Evolutionary conservation across 2,888 invertebrate genomes (phyloP), one percentile per base, ranked within the genome.

Genomic region (Orthosia gracilis): DNA sequence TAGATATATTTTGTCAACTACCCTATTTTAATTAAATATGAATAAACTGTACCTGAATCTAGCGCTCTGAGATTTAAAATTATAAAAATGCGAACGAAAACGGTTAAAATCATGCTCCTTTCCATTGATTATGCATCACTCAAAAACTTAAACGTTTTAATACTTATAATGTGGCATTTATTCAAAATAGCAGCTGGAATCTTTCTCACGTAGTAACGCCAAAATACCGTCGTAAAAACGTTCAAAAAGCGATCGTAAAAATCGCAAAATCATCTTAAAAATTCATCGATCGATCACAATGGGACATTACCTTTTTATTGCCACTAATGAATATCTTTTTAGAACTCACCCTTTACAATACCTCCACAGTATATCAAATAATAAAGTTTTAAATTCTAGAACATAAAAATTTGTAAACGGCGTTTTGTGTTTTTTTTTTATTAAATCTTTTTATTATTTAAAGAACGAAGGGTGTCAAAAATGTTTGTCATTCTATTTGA

Each of bases 341-440:
- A 80, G 78, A 88, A 88, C 85, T 67, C 89, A 91, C 91, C 90
- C 83, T 90, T 90, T 85, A 83, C 85, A 89, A 89, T 89, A 83
- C 85, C 84, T 86, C 63, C 84, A 88, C 89, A 94, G 90, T 94
- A 91, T 94, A 94, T 95, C 93, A 95, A 95, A 95, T 93, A 94
- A 94, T 94, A 94, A 94, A 94, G 88, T 91, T 93, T 94, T 82
- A 92, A 92, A 93, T 89, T 90, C 45, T 86, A 83, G 89, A 90
- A 92, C 92, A 94, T 95, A 94, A 96, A 95, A 96, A 95, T 94
- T 95, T 95, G 95, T 96, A 94, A 94, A 93, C 93, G 91, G 81
- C 82, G 79, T 88, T 91, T 92, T 92, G 92, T 93, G 62, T 72
- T 86, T 87, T 88, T 90, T 90, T 26, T 26, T 69, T 55, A 87